Base-by-base conservation (phyloP, 2,113 vertebrate genomes). In the Potamarius usumacintae region DNA sequence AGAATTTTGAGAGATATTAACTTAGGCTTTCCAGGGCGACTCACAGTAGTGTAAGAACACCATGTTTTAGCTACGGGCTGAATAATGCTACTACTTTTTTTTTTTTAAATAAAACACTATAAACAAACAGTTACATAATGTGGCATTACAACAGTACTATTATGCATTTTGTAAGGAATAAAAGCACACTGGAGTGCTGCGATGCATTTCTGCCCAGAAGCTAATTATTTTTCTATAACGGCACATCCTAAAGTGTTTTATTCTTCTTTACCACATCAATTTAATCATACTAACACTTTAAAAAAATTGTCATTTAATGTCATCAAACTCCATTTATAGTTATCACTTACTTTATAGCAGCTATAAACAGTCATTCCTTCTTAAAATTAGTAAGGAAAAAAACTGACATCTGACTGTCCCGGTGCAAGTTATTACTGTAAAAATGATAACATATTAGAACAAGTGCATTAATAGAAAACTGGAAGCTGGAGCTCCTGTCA, bases 11-110 rank as follows among this genome's bases (percentile, higher is more conserved):
- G 50, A 48, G 65, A 69, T 30, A 72, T 6, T 34, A 72, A 42
- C 20, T 72, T 8, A 42, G 30, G 6, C 17, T 52, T 76, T 76
- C 10, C 20, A 76, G n/a, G 53, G 77, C 15, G 18, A 58, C n/a
- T 34, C n/a, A 50, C 20, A 34, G 53, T 30, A 34, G 53, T 18
- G 15, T 58, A 57, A 80, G 15, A 30, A 34, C 22, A 58, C 15
- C 27, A 18, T 17, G 52, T 8, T 79, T 79, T 57, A 57, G 52
- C 53, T 30, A 80, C 78, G 34, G 53, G 53, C n/a, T 57, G 27
- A 80, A 80, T 80, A 80, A 34, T 20, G 15, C 53, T 30, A 80
- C n/a, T 58, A 4, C n/a, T 80, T 52, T 78, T 80, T n/a, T 78
- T 17, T 72, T 72, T 34, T 17, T 72, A 7, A 20, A 20, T 5